Evolutionary conservation across 2,113 vertebrate species (phyloP), one percentile per base, ranked within the genome.

Genomic region (Circaetus cinerascens): DNA sequence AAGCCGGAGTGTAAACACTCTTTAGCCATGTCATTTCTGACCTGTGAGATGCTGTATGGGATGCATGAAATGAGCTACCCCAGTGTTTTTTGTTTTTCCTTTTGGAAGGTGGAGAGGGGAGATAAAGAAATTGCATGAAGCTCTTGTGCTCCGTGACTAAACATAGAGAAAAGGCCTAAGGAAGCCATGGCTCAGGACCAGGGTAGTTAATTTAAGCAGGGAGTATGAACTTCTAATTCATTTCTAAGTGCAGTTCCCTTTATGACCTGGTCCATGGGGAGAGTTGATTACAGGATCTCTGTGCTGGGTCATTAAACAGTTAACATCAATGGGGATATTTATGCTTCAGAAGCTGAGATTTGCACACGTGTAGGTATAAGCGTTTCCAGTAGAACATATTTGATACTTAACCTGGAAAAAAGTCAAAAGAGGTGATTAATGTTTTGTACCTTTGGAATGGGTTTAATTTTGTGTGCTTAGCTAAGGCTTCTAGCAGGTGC

Each of bases 341-440:
- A 40, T 45, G 26, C 59, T 67, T 57, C n/a, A 50, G 72, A 86
- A 92, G 71, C 50, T 2, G 5, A 88, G 50, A 57, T 74, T 83
- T 88, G 75, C 40, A 63, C 74, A 55, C 0, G 1, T n/a, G 45
- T 86, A 55, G 45, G 23, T 82, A 34, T 73, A 75, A 95, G 13
- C 0, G 0, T 85, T 90, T 94, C 56, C 66, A 81, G 40, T 57
- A 69, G 79, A 92, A 76, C 21, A 50, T 38, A 13, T 84, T 93
- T 72, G 56, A 43, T 89, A 66, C 56, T 86, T 88, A 80, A 76
- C 26, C 38, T 91, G 91, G 50, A 84, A 22, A 64, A 86, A 86
- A 84, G 88, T 88, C 71, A 86, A 62, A 90, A 91, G 82, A 71
- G 60, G 68, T 95, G 89, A 94, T 94, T 80, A 79, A 83, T 90